Base-by-base conservation (phyloP, 92 coral and sea anemone genomes). In the Palythoa heliodiscus region DNA sequence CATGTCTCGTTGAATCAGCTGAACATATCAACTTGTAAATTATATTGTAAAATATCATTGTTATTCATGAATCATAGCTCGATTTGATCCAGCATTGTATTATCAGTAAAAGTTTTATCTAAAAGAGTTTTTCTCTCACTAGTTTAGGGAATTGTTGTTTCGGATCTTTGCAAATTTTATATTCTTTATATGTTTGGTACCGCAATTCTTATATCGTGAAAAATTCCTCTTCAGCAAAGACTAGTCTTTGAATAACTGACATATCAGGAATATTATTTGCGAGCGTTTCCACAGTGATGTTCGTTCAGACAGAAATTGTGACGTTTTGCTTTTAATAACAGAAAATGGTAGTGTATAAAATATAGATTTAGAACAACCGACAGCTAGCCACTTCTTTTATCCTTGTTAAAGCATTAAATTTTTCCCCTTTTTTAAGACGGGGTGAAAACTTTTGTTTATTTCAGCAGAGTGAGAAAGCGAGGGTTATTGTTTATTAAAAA, bases 1-100 rank as follows among this genome's bases (percentile, higher is more conserved):
- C 74, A 80, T 66, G 84, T 80, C 84, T 80, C 84, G 84, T 67
- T 78, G 83, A 48, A 29, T 80, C 84, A 80, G 84, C 84, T 80
- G 84, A 80, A 47, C 84, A 66, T 68, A 80, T 80, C 73, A 69
- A 67, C 84, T 80, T 80, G 84, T 80, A 80, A 80, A 80, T 80
- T 66, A 80, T 80, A 80, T 80, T 80, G 84, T 80, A 80, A 80
- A 66, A 80, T 38, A 66, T 13, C 74, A 80, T 80, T 80, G 84
- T 80, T 67, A 80, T 80, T 80, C 84, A 80, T 80, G 64, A 80
- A 80, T 64, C 66, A 80, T 63, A 48, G 70, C 84, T 66, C 55
- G 74, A 80, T 80, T 12, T 47, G 74, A 80, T 57, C 81, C 25
- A 15, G 43, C 71, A 43, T 80, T 80, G 43, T 66, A 38, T 29